Evolutionary conservation across 2,113 vertebrate genomes (phyloP).

Genomic region (Coracopsis vasa): DNA sequence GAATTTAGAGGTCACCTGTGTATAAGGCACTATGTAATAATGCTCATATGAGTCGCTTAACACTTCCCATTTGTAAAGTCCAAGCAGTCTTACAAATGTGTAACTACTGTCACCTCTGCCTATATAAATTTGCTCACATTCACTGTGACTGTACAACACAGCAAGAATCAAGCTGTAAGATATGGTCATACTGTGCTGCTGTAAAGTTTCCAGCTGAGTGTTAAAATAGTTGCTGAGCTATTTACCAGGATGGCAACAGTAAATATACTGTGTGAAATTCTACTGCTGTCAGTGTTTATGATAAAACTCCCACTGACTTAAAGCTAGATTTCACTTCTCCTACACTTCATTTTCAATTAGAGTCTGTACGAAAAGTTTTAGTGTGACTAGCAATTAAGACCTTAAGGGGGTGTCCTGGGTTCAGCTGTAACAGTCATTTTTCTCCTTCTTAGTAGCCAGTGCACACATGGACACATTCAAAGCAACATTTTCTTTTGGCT

Average conservation of each 20-base stretch:
- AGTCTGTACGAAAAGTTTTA: not conserved
- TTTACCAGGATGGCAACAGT: not conserved
- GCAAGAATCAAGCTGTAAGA: not conserved
- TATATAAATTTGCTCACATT: not conserved
- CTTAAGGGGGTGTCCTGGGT: not conserved
- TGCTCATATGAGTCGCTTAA: not conserved
- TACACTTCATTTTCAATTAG: not conserved
- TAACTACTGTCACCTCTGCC: not conserved
- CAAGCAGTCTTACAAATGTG: not conserved
- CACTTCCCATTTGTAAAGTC: not conserved
- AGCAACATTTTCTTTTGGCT: not conserved
- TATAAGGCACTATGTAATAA: not conserved
- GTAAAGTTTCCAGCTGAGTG: not conserved
- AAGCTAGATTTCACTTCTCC: not conserved
- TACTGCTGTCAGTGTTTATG: not conserved
- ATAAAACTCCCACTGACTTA: not conserved
- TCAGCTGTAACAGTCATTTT: not conserved
- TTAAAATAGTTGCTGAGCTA: not conserved
- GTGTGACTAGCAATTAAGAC: not conserved
- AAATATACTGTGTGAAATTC: not conserved
- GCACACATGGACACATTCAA: not conserved
- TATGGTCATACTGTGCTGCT: not conserved
- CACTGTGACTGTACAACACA: not conserved
- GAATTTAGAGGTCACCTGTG: not conserved
- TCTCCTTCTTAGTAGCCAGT: not conserved